Conservation (phyloP, 2,113 vertebrate species). For the Eurystomus gularis region DNA sequence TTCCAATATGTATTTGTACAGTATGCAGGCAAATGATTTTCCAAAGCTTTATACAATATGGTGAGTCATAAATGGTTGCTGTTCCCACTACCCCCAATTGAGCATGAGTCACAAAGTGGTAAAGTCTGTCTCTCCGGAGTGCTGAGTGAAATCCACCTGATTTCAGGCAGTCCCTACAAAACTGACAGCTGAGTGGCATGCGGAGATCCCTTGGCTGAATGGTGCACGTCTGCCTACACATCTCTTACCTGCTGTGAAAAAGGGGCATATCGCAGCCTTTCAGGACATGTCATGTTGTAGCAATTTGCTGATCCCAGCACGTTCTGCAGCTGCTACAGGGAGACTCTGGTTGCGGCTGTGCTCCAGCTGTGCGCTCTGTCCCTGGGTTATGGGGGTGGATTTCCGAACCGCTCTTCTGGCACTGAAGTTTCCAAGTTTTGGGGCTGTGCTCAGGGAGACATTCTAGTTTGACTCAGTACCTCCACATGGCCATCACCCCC, state of each 20-base stretch:
- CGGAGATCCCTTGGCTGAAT: neutral
- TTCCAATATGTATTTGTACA: constrained; percentile 62
- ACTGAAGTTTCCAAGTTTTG: neutral
- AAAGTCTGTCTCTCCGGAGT: constrained; percentile 19
- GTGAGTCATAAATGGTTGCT: constrained; percentile 66
- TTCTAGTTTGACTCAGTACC: neutral
- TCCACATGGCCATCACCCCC: neutral
- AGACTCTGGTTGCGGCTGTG: neutral
- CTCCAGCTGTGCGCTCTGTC: neutral
- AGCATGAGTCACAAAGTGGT: constrained; percentile 41
- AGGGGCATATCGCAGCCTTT: neutral
- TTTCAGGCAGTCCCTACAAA: neutral
- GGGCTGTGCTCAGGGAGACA: neutral
- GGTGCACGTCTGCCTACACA: neutral
- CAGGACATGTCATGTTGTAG: accelerated
- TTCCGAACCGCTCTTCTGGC: neutral
- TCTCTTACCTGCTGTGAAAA: neutral
- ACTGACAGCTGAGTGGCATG: neutral
- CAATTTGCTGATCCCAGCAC: accelerated
- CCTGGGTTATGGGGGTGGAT: neutral
- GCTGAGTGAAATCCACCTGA: constrained; percentile 19
- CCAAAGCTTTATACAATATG: constrained; percentile 55
- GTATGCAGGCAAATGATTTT: constrained; percentile 54
- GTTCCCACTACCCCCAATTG: neutral
- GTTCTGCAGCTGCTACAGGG: accelerated